phyloP scores from a whole-genome alignment of 2,888 invertebrate species.

The Acleris laterana region DNA sequence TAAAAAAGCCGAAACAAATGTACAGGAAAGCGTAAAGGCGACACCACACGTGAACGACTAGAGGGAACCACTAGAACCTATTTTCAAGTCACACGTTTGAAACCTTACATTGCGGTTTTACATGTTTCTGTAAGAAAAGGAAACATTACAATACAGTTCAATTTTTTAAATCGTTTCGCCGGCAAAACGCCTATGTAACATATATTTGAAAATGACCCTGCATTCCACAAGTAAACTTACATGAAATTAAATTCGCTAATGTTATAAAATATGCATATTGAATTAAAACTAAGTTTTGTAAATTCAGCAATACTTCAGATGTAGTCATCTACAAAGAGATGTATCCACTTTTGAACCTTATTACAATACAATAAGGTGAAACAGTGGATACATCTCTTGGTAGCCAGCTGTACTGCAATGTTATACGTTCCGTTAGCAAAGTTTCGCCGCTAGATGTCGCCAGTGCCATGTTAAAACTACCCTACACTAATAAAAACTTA shows the following conservation, averaged over 20 bases:
- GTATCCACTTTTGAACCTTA: too few relatives aligned
- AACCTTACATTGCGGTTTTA: too few relatives aligned
- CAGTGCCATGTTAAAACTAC: constrained; percentile 13
- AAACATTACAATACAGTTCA: too few relatives aligned
- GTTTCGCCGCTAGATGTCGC: constrained; percentile 2
- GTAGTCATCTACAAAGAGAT: too few relatives aligned
- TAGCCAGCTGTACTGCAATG: not conserved
- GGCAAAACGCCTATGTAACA: not conserved
- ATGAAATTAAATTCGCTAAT: too few relatives aligned
- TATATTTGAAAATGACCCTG: not conserved
- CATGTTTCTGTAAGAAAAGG: too few relatives aligned
- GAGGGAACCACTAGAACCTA: not conserved
- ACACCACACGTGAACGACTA: not conserved
- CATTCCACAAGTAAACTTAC: not conserved
- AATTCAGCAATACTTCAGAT: not conserved
- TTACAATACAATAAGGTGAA: too few relatives aligned
- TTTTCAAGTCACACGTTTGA: not conserved
- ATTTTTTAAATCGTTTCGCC: not conserved
- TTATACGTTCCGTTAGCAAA: not conserved
- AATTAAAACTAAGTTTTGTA: too few relatives aligned
- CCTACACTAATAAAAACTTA: constrained; percentile 47
- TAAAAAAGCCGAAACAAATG: constrained; percentile 28
- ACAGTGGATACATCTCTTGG: too few relatives aligned
- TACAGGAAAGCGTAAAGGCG: constrained; percentile 14
- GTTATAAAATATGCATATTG: too few relatives aligned